Percentiles rank a stretch among this genome's conserved stretches.
phyloP scores from a whole-genome alignment of 2,113 vertebrate species.

The Isichthys henryi region DNA sequence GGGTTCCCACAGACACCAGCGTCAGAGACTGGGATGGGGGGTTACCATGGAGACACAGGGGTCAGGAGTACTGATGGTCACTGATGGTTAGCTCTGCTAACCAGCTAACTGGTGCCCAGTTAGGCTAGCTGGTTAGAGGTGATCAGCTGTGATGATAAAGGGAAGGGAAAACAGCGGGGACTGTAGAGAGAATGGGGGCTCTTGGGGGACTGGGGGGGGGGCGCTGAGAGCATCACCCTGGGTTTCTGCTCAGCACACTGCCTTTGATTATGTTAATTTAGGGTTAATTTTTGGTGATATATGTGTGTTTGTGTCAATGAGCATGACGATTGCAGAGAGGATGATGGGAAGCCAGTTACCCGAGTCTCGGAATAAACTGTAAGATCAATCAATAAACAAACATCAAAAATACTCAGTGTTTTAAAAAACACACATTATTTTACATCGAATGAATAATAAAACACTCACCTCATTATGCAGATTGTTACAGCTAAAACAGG shows the following conservation, averaged over 20 bases:
- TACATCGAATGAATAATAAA: background rate
- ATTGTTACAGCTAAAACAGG: background rate
- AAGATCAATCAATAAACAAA: background rate
- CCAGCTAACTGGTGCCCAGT: too few species aligned
- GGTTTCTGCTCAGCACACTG: background rate
- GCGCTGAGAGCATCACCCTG: background rate
- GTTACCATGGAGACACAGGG: too few species aligned
- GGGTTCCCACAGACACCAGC: background rate
- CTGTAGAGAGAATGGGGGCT: too few species aligned
- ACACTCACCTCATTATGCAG: background rate
- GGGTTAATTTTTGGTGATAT: background rate
- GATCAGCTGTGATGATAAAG: too few species aligned
- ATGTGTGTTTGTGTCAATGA: background rate
- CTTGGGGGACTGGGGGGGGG: too few species aligned
- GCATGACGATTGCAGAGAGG: background rate
- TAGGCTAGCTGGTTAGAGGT: too few species aligned
- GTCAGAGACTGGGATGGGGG: background rate
- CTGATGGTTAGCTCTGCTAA: too few species aligned
- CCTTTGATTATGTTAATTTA: background rate
- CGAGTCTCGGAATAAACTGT: background rate
- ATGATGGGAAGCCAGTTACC: background rate
- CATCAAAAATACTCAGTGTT: background rate
- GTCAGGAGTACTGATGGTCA: too few species aligned
- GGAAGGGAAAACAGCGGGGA: too few species aligned
- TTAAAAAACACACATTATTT: background rate